phyloP scores from a whole-genome alignment of 2,888 invertebrate genomes.

The Eristalis intricaria region DNA sequence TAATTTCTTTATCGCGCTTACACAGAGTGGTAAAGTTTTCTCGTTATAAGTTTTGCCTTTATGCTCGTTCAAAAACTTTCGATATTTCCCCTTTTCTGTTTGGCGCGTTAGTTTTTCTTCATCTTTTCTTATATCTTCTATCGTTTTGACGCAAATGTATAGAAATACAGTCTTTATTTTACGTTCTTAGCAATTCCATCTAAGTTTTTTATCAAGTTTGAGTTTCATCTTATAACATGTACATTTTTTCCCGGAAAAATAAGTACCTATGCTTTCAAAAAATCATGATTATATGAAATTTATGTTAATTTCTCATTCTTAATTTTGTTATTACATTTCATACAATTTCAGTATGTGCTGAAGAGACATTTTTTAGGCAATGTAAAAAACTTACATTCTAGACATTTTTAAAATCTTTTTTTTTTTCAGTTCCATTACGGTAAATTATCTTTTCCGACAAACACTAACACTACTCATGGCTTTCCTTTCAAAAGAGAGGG shows the following conservation, averaged over 20 bases:
- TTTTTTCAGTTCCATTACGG: conserved; percentile 38
- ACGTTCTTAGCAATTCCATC: background rate
- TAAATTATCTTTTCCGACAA: conserved; percentile 65
- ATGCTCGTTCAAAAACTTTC: conserved; percentile 64
- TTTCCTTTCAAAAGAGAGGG: conserved; percentile 20
- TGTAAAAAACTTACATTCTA: no score
- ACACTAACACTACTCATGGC: conserved; percentile 53
- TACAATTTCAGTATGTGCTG: no score
- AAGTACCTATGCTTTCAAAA: background rate
- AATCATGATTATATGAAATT: no score
- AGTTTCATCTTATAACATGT: background rate
- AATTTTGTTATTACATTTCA: no score
- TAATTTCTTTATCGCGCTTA: conserved; percentile 80
- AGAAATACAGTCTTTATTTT: background rate
- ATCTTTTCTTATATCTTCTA: conserved; percentile 9
- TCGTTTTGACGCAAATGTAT: background rate
- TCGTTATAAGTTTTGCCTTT: conserved; percentile 81
- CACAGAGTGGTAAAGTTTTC: conserved; percentile 81
- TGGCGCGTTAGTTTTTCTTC: conserved; percentile 49
- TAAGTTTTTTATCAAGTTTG: background rate
- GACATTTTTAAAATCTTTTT: conserved; percentile 5
- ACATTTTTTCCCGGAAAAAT: conserved; percentile 18
- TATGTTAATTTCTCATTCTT: no score
- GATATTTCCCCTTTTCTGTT: conserved; percentile 65
- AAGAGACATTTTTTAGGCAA: no score